A percentile compares a stretch with the other conserved stretches of the same genome.
Evolutionary conservation across 2,888 invertebrate genomes (phyloP).

Genomic region (Cataglyphis albicans): DNA sequence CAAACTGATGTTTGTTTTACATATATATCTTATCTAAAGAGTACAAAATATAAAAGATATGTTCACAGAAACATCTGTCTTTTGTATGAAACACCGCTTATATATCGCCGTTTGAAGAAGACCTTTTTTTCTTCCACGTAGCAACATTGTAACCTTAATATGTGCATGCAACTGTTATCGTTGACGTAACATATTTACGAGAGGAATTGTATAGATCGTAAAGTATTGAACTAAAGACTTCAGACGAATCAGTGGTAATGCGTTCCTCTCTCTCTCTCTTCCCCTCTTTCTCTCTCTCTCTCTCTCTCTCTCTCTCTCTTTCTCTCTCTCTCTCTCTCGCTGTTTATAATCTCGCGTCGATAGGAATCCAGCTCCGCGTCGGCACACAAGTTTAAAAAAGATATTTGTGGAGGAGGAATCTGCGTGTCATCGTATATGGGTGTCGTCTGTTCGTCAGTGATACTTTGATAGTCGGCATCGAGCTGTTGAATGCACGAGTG

Average conservation of each 20-base stretch:
- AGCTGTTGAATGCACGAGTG: slow-evolving; percentile 38
- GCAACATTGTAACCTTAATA: slow-evolving; percentile 1
- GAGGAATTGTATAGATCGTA: neutral
- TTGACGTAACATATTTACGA: slow-evolving; percentile 26
- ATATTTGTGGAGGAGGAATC: slow-evolving; percentile 54
- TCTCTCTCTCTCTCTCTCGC: neutral
- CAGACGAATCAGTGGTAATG: neutral
- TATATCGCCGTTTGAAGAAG: neutral
- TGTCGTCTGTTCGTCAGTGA: slow-evolving; percentile 48
- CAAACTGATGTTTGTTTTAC: neutral
- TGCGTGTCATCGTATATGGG: slow-evolving; percentile 1
- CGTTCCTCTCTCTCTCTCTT: neutral
- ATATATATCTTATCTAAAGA: neutral
- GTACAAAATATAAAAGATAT: neutral
- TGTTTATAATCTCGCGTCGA: slow-evolving; percentile 36
- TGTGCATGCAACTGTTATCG: slow-evolving; percentile 2
- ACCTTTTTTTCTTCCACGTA: neutral
- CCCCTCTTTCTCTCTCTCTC: neutral
- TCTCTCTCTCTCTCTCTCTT: neutral
- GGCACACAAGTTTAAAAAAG: slow-evolving; percentile 30
- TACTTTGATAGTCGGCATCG: slow-evolving; percentile 67
- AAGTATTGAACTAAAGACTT: slow-evolving; percentile 27
- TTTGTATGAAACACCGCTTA: neutral
- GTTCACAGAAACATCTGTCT: neutral
- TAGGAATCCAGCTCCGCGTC: slow-evolving; percentile 14